phyloP scores from a whole-genome alignment of 1,140 invertebrate species.

The Steinernema feltiae region DNA sequence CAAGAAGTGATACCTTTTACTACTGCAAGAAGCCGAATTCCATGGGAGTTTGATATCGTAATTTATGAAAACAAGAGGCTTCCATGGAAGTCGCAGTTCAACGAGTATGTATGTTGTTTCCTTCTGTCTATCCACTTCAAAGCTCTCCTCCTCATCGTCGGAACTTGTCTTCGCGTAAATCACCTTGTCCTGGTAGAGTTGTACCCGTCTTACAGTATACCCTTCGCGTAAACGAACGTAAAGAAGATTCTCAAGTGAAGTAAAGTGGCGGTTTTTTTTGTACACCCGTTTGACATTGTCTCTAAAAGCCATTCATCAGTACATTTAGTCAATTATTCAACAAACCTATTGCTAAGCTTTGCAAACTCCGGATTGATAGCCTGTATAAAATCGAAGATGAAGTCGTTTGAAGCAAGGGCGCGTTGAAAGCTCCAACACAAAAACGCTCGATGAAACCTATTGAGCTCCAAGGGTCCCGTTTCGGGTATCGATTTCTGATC shows the following conservation, averaged over 20 bases:
- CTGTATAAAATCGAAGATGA: constrained; percentile 10
- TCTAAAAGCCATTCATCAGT: constrained; percentile 21
- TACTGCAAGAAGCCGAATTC: background rate
- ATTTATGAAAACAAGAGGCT: constrained; percentile 35
- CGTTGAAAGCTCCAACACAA: constrained; percentile 72
- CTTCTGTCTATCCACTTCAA: background rate
- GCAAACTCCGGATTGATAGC: constrained; percentile 28
- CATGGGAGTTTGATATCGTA: constrained; percentile 24
- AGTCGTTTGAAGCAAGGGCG: constrained; percentile 42
- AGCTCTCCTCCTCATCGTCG: background rate
- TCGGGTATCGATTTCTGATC: constrained; percentile 51
- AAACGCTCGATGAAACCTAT: constrained; percentile 70
- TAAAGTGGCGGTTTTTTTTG: constrained; percentile 30
- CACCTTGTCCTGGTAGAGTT: background rate
- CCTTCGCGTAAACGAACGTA: constrained; percentile 74
- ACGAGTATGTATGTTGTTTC: background rate
- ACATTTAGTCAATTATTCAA: constrained; percentile 14
- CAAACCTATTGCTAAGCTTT: constrained; percentile 24
- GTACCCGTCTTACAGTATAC: constrained; percentile 65
- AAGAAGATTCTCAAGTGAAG: constrained; percentile 66
- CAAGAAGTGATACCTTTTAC: background rate
- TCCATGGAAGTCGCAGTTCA: constrained; percentile 29
- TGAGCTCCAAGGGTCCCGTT: constrained; percentile 59
- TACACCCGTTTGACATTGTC: background rate
- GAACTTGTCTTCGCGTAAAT: background rate